Evolutionary conservation across 1,140 invertebrate species (phyloP).

Genomic region (Uloborus diversus): DNA sequence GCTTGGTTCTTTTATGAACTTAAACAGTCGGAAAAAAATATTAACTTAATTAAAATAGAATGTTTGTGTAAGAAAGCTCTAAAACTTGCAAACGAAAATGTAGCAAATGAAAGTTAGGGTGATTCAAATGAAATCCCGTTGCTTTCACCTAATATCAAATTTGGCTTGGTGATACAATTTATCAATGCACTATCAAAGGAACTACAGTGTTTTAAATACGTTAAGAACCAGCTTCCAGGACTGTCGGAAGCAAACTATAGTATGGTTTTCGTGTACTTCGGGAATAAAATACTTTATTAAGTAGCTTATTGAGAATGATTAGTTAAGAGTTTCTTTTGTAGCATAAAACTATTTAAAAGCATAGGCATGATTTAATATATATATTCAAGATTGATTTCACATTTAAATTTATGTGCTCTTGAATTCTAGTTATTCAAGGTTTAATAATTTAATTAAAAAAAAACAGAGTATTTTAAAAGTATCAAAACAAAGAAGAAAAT

Average conservation of each 20-base stretch:
- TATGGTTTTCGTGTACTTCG: not conserved
- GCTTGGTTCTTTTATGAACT: not conserved
- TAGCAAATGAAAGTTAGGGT: not conserved
- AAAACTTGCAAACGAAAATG: constrained; percentile 1
- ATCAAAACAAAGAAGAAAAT: too few species aligned
- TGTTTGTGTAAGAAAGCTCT: not conserved
- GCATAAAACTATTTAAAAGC: too few species aligned
- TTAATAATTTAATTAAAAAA: too few species aligned
- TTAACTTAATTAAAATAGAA: not conserved
- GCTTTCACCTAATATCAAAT: constrained; percentile 61
- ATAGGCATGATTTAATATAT: too few species aligned
- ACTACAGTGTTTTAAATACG: constrained; percentile 60
- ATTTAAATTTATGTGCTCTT: too few species aligned
- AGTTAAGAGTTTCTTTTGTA: too few species aligned
- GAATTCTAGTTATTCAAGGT: too few species aligned
- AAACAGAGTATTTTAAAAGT: too few species aligned
- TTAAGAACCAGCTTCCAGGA: constrained; percentile 60
- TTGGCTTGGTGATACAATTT: constrained; percentile 63
- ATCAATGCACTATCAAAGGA: constrained; percentile 61
- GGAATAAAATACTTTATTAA: not conserved
- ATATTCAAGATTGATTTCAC: too few species aligned
- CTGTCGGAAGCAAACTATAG: constrained; percentile 57
- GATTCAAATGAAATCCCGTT: constrained; percentile 60
- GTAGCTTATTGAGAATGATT: not conserved
- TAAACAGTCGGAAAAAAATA: not conserved